Conservation (phyloP, 1,140 invertebrate genomes). For the Delia radicum region DNA sequence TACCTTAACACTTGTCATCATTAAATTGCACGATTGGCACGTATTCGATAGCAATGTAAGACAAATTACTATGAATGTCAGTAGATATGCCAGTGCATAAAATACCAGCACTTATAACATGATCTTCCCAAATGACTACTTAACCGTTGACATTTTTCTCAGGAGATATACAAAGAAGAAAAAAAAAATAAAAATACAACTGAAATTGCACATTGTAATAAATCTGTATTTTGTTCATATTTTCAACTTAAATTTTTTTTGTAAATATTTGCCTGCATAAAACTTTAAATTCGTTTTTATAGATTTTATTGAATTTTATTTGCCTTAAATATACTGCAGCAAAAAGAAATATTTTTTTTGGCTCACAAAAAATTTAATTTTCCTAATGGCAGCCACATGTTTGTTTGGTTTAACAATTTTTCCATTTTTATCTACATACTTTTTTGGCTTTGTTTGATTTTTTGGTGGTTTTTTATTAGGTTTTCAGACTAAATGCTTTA, state of each 20-base stretch:
- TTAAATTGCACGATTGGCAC: neutral
- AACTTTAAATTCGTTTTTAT: neutral
- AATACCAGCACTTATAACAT: neutral
- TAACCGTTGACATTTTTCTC: neutral
- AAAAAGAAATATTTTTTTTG: neutral
- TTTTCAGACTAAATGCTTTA: neutral
- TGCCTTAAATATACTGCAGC: neutral
- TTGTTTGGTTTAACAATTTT: slow-evolving; percentile 3
- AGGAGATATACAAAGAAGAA: neutral
- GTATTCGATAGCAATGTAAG: neutral
- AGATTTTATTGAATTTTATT: neutral
- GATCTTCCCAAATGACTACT: neutral
- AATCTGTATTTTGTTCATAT: neutral
- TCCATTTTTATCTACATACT: neutral
- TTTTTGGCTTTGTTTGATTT: neutral
- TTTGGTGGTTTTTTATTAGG: neutral
- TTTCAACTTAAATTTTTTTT: neutral
- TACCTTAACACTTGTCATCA: neutral
- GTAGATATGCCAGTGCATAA: neutral
- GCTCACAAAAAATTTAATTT: slow-evolving; percentile 16
- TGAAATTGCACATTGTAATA: neutral
- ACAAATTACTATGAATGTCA: neutral
- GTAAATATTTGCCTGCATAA: neutral
- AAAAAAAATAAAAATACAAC: neutral
- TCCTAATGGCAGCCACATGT: slow-evolving; percentile 12